Evolutionary conservation across 2,888 invertebrate genomes (phyloP).

Genomic region (Caenorhabditis plicata): DNA sequence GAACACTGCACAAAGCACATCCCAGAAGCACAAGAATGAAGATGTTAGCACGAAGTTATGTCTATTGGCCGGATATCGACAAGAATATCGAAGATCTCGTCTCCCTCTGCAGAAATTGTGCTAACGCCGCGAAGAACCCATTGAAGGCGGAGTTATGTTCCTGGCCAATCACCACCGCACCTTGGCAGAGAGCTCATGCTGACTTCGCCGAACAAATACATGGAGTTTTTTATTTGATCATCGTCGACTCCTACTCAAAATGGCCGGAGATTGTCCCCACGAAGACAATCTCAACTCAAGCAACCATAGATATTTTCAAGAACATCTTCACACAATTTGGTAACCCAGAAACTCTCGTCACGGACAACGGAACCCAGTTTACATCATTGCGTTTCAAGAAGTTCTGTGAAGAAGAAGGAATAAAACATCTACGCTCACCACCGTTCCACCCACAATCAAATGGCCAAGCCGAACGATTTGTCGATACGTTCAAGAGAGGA

Average conservation of each 20-base stretch:
- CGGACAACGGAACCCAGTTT: constrained; percentile 64
- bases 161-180: constrained; percentile 56
- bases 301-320: constrained; percentile 37
- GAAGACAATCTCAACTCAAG: constrained; percentile 14
- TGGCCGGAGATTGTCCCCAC: constrained; percentile 66
- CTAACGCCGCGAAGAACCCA: constrained; percentile 29
- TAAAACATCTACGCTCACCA: too few species aligned
- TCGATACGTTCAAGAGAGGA: too few species aligned
- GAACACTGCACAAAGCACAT: not conserved
- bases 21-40: not conserved
- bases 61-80: constrained; percentile 59
- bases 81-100: constrained; percentile 37
- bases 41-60: constrained; percentile 19
- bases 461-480: too few species aligned
- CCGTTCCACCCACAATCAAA: too few species aligned
- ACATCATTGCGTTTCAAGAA: too few species aligned
- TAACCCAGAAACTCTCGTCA: constrained; percentile 55
- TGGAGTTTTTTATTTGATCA: constrained; percentile 60
- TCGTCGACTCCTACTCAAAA: constrained; percentile 67
- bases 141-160: constrained; percentile 44
- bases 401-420: too few species aligned
- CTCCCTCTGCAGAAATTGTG: constrained; percentile 40
- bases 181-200: constrained; percentile 67
- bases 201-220: constrained; percentile 67
- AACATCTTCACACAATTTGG: constrained; percentile 50